phyloP scores from a whole-genome alignment of 2,888 invertebrate species.

The Mythimna lalbum region DNA sequence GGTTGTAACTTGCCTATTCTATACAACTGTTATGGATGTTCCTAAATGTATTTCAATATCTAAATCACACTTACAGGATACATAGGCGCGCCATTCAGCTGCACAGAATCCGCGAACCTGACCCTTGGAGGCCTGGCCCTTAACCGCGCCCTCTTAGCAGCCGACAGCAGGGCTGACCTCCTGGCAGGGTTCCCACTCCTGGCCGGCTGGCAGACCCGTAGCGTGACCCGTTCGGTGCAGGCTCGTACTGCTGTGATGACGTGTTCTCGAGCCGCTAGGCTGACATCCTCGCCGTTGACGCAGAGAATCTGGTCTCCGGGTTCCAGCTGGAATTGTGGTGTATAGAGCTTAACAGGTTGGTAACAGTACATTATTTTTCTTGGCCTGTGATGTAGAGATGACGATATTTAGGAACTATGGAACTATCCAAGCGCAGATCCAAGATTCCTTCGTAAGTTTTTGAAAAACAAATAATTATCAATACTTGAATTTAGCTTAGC shows the following conservation, averaged over 20 bases:
- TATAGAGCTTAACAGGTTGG: too few relatives aligned
- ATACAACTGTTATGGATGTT: too few relatives aligned
- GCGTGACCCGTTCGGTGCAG: slow-evolving; percentile 93
- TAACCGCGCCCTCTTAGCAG: slow-evolving; percentile 96
- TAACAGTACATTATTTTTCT: too few relatives aligned
- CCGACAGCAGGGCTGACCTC: slow-evolving; percentile 96
- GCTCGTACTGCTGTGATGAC: slow-evolving; percentile 97
- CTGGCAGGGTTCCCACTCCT: slow-evolving; percentile 89
- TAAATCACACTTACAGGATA: slow-evolving; percentile 92
- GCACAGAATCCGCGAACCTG: slow-evolving; percentile 97
- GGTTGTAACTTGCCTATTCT: too few relatives aligned
- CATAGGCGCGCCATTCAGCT: slow-evolving; percentile 95
- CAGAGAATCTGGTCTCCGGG: slow-evolving; percentile 97
- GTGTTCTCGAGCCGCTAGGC: slow-evolving; percentile 95
- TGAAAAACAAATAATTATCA: too few relatives aligned
- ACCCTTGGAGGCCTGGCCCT: slow-evolving; percentile 96
- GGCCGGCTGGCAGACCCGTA: slow-evolving; percentile 96
- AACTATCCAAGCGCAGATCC: too few relatives aligned
- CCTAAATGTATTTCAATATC: too few relatives aligned
- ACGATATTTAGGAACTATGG: too few relatives aligned
- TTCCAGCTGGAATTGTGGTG: slow-evolving; percentile 90
- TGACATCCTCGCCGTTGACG: slow-evolving; percentile 97
- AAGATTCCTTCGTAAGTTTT: too few relatives aligned
- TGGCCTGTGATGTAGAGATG: too few relatives aligned
- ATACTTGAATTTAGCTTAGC: too few relatives aligned